Evolutionary conservation across 2,888 invertebrate species (phyloP), one percentile per base, ranked within the genome.

Genomic region (Leptopilina myrica): DNA sequence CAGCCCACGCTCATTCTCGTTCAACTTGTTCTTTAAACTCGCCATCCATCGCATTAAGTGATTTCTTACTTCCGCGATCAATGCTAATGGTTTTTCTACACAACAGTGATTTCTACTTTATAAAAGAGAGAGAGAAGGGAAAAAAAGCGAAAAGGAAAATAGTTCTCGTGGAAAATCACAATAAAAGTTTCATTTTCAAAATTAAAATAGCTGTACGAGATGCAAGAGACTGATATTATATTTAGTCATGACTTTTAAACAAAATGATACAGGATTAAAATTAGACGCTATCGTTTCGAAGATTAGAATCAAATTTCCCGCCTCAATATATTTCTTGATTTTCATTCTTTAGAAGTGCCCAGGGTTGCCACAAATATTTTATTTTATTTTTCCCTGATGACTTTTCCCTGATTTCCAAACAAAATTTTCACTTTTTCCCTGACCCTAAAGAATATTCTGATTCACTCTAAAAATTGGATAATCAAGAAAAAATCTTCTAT

Each of bases 1-100:
- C 79, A 79, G 79, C 82, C 77, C 82, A 79, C 80, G 80, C 79
- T 82, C 79, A 77, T 78, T 64, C 49, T 33, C 69, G 2, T 46
- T 66, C 66, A 66, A 66, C 43, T 46, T 69, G 69, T 69, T 69
- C 53, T 69, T 69, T 69, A 69, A 69, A 69, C 69, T 69, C 69
- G 33, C 53, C 53, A 69, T 33, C 69, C 69, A 69, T 69, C 53
- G 69, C 69, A 69, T 69, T 69, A 69, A 69, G 69, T 69, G 69
- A 69, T 76, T 76, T 64, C 62, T 62, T 62, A 76, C 62, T 76
- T 76, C 76, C 62, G 76, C 62, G 62, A 64, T 64, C 76, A 76
- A 76, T 76, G 62, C 49, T 76, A 62, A 76, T 76, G 64, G 64
- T 76, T 76, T 76, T 26, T 46, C 62, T 49, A 43, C 62, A 49